Evolutionary conservation across 2,113 vertebrate species (phyloP).

Genomic region (Egretta garzetta): DNA sequence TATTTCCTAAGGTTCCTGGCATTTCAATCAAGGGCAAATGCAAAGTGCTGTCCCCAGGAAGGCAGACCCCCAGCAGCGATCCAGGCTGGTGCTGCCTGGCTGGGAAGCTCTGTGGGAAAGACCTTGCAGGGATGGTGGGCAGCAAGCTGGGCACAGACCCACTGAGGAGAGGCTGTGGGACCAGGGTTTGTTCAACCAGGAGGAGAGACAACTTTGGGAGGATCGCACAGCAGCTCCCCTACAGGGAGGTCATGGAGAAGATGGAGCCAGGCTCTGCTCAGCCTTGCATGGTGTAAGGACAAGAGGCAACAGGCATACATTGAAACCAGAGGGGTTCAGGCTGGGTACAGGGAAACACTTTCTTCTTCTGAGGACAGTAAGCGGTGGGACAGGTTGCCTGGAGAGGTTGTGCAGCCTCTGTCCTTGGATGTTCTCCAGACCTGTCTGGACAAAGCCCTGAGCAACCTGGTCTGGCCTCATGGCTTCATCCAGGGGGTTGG

Average conservation of each 20-base stretch:
- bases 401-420: neutral
- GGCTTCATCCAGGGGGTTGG: neutral
- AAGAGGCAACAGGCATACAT: fast-evolving
- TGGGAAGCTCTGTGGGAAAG: neutral
- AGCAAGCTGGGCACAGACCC: neutral
- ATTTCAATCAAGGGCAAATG: neutral
- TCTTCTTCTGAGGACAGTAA: neutral
- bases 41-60: neutral
- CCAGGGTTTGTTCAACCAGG: neutral
- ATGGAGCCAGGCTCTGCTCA: neutral
- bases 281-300: neutral
- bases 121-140: neutral
- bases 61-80: neutral
- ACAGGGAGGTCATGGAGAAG: neutral
- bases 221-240: neutral
- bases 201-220: neutral
- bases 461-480: neutral
- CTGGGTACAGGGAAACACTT: neutral
- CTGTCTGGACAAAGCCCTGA: neutral
- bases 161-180: neutral
- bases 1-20: neutral
- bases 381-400: neutral
- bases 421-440: neutral
- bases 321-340: neutral
- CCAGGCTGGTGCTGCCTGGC: neutral